Percentiles rank a stretch among this genome's conserved stretches.
Conservation (phyloP, 2,888 invertebrate species). For the Panzeria rudis region DNA sequence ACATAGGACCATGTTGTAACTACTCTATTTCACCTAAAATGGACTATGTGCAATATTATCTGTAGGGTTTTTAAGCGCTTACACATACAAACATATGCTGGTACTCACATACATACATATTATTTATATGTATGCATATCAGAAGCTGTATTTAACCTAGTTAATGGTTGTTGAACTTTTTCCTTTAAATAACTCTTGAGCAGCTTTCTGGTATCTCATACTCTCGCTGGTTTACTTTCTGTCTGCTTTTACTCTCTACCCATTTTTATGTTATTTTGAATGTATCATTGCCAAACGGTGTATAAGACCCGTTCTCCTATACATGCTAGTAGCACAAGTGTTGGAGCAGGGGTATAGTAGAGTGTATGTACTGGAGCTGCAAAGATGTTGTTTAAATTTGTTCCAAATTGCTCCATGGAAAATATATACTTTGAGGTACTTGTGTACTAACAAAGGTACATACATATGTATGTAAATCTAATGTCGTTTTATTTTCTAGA, state of each 20-base stretch:
- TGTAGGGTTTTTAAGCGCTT: background rate
- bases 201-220: slow-evolving; percentile 28
- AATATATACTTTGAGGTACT: too few relatives aligned
- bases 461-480: too few relatives aligned
- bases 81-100: background rate
- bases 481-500: too few relatives aligned
- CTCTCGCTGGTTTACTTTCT: slow-evolving; percentile 24
- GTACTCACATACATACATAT: background rate
- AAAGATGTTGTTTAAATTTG: background rate
- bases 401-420: too few relatives aligned
- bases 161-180: slow-evolving; percentile 64
- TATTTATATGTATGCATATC: background rate
- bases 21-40: too few relatives aligned
- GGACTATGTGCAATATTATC: too few relatives aligned
- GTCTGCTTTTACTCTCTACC: slow-evolving; percentile 26
- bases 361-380: background rate
- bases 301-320: background rate
- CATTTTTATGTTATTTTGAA: background rate
- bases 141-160: slow-evolving; percentile 53
- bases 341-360: too few relatives aligned
- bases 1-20: too few relatives aligned
- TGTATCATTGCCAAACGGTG: slow-evolving; percentile 44
- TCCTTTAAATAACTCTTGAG: slow-evolving; percentile 11
- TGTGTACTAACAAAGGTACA: too few relatives aligned
- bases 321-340: background rate